Base-by-base conservation (phyloP, 2,113 vertebrate genomes). In the Haplotaxodon microlepis region DNA sequence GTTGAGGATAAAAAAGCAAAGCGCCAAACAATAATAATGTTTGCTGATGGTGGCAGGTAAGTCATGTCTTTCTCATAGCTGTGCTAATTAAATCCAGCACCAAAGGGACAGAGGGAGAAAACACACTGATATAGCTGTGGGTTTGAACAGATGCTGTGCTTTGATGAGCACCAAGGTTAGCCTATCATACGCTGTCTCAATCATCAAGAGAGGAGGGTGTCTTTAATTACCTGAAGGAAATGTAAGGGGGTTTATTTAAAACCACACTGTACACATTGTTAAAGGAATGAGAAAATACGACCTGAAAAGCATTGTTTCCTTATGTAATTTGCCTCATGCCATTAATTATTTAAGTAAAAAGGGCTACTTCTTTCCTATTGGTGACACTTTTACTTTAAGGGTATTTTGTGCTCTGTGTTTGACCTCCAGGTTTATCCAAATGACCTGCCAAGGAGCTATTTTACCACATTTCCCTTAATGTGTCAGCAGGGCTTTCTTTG, bases 41-140 rank as follows among this genome's bases (percentile, higher is more conserved):
- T 95, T 94, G 89, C 85, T 83, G 82, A 90, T 86, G 85, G 83
- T 94, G 92, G 79, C 94, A 93, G 90, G 92, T 91, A 93, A 88
- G 85, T 90, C 82, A 82, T 92, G 88, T 93, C 89, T 84, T 88
- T 90, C 91, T 92, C 82, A 69, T 87, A 63, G 88, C 86, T 83
- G 79, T 29, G 88, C 92, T 96, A 96, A 96, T 96, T 96, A 95
- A 95, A 94, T 90, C 81, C n/a, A 86, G 88, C 92, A 95, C 93
- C 83, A 16, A 66, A 56, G 94, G 91, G 92, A 89, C 53, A 14
- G 51, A 76, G 76, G 40, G 81, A 79, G 85, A 88, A 88, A 87
- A 89, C 90, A 87, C 66, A 51, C 54, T 89, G 63, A 88, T 91
- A 90, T 88, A 82, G 89, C 92, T 90, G 31, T 57, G 78, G 90